A percentile compares a stretch with the other conserved stretches of the same genome.
Conservation (phyloP, 2,888 invertebrate genomes). For the Melanophora roralis region DNA sequence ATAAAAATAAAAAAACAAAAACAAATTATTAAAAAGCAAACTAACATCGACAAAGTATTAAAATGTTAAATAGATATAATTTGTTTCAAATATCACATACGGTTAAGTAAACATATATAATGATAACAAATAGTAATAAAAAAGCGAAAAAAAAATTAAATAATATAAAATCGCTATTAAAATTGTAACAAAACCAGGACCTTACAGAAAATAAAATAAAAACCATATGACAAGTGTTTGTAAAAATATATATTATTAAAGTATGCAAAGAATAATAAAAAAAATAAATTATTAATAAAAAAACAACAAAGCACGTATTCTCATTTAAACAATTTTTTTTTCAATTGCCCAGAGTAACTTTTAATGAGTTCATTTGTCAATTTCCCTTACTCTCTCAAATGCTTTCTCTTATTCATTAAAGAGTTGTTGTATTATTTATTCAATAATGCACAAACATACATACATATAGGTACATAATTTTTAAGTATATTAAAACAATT, state of each 20-base stretch:
- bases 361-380: slow-evolving; percentile 52
- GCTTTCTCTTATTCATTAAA: background rate
- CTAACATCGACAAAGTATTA: background rate
- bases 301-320: slow-evolving; percentile 52
- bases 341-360: slow-evolving; percentile 59
- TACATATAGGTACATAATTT: too few species aligned
- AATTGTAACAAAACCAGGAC: slow-evolving; percentile 27
- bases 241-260: slow-evolving; percentile 40
- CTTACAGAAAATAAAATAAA: background rate
- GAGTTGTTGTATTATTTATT: background rate
- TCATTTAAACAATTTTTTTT: slow-evolving; percentile 47
- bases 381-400: background rate
- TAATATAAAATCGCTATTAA: slow-evolving; percentile 25
- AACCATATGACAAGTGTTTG: slow-evolving; percentile 43
- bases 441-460: background rate
- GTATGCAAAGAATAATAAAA: slow-evolving; percentile 17
- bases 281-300: slow-evolving; percentile 44
- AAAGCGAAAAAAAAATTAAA: slow-evolving; percentile 15
- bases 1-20: slow-evolving; percentile 4
- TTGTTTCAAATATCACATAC: slow-evolving; percentile 55
- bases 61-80: background rate
- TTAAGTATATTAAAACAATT: background rate
- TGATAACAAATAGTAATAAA: slow-evolving; percentile 62
- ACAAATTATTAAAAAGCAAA: background rate
- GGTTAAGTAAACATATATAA: slow-evolving; percentile 58